Percentiles rank a stretch among this genome's conserved stretches.
These are phyloP conservation scores for Drosophila mimetica DNA, from an alignment of 2,888 invertebrate genomes.

Conservation along the genomic window DNA sequence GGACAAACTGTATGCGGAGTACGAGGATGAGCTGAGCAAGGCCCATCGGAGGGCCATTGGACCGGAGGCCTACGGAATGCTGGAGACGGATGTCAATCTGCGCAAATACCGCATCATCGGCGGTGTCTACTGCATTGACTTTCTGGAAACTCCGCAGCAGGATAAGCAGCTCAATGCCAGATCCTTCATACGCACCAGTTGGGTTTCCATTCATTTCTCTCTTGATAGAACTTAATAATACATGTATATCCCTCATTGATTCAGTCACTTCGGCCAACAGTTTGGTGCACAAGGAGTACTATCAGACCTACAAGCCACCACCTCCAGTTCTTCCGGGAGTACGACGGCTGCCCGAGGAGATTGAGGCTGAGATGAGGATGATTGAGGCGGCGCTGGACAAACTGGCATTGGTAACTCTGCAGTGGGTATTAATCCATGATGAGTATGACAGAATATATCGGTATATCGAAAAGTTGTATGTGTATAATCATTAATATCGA, in stretches of 20 bases:
- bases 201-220: background rate
- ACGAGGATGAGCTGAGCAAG: slow-evolving; percentile 83
- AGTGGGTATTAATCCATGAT: slow-evolving; percentile 86
- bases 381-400: slow-evolving; percentile 90
- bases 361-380: slow-evolving; percentile 91
- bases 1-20: slow-evolving; percentile 83
- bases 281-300: slow-evolving; percentile 87
- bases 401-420: slow-evolving; percentile 88
- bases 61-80: slow-evolving; percentile 82
- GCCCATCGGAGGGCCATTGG: slow-evolving; percentile 80
- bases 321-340: slow-evolving; percentile 88
- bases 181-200: slow-evolving; percentile 83
- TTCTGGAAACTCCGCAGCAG: slow-evolving; percentile 91
- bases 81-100: slow-evolving; percentile 88
- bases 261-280: slow-evolving; percentile 84
- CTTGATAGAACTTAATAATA: no score
- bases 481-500: no score
- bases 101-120: slow-evolving; percentile 91
- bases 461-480: no score
- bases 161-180: slow-evolving; percentile 82
- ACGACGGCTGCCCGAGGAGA: slow-evolving; percentile 90
- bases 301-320: slow-evolving; percentile 89
- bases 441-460: no score
- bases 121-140: slow-evolving; percentile 90
- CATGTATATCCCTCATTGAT: no score